phyloP scores from a whole-genome alignment of 2,888 invertebrate species.

The Orthosia gracilis region DNA sequence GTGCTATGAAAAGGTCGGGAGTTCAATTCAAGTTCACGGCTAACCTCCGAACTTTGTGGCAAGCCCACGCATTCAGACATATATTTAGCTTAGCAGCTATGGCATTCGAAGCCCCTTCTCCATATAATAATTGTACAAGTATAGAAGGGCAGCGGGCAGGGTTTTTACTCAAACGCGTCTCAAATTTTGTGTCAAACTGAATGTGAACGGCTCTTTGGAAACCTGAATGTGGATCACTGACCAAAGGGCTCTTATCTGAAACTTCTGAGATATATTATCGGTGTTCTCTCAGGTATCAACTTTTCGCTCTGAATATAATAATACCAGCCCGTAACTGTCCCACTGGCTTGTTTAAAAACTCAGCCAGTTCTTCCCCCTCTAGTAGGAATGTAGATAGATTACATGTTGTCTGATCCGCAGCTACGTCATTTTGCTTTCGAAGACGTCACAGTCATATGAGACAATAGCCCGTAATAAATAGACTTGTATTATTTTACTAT shows the following conservation, averaged over 20 bases:
- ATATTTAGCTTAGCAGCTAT: constrained; percentile 42
- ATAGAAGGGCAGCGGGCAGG: too few species aligned
- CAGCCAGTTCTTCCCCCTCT: too few species aligned
- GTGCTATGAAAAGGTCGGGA: constrained; percentile 45
- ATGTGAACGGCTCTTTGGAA: too few species aligned
- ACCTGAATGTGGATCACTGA: too few species aligned
- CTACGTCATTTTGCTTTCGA: background rate
- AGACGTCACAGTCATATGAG: constrained; percentile 22
- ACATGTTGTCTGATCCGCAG: background rate
- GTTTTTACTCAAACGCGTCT: too few species aligned
- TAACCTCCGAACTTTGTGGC: constrained; percentile 40
- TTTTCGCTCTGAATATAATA: too few species aligned
- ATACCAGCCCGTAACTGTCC: too few species aligned
- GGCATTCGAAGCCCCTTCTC: constrained; percentile 26
- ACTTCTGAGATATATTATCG: too few species aligned
- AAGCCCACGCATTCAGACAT: constrained; percentile 40
- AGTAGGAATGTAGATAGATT: background rate
- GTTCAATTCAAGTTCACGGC: constrained; percentile 56
- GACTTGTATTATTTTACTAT: background rate
- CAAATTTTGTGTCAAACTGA: too few species aligned
- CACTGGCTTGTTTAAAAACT: too few species aligned
- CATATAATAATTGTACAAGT: constrained; percentile 10
- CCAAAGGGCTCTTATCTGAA: too few species aligned
- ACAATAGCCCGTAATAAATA: background rate
- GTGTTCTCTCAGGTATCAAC: too few species aligned